These are phyloP conservation scores for Drosophila sulfurigaster DNA, from an alignment of 1,140 invertebrate species.

Conservation along the genomic window DNA sequence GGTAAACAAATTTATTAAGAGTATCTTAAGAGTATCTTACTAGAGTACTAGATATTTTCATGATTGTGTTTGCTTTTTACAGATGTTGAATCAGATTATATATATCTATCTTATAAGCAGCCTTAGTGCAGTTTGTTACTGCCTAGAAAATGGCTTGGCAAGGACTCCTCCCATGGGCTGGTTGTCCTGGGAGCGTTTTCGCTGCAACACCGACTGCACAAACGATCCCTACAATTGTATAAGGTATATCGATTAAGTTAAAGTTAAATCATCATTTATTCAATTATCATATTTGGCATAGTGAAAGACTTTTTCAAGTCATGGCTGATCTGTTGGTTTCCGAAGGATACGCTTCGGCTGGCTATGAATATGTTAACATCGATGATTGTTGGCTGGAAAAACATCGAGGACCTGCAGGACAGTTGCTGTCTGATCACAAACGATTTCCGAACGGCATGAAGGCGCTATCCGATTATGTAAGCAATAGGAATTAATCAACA, in stretches of 20 bases:
- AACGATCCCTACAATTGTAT: conserved; percentile 97
- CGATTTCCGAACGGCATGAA: conserved; percentile 97
- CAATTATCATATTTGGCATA: conserved; percentile 5
- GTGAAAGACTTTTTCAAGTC: conserved; percentile 95
- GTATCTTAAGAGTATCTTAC: background rate
- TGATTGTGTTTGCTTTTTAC: background rate
- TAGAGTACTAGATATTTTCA: background rate
- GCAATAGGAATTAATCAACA: conserved; percentile 72
- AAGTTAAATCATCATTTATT: no score
- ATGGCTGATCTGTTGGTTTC: conserved; percentile 96
- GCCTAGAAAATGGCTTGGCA: conserved; percentile 92
- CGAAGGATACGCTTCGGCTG: conserved; percentile 94
- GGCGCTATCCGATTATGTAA: conserved; percentile 95
- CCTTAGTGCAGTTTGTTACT: conserved; percentile 50
- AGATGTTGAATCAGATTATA: conserved; percentile 6
- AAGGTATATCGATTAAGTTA: conserved; percentile 87
- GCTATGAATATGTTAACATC: conserved; percentile 97
- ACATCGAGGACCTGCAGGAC: conserved; percentile 90
- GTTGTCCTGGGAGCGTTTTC: conserved; percentile 96
- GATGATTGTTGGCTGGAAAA: conserved; percentile 98
- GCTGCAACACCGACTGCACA: conserved; percentile 96
- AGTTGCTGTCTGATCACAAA: conserved; percentile 93
- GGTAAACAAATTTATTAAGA: background rate
- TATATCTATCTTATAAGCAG: conserved; percentile 57
- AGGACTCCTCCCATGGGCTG: conserved; percentile 94